Evolutionary conservation across 2,797 vertebrate genomes (phyloP).

Genomic region (Falco cherrug): DNA sequence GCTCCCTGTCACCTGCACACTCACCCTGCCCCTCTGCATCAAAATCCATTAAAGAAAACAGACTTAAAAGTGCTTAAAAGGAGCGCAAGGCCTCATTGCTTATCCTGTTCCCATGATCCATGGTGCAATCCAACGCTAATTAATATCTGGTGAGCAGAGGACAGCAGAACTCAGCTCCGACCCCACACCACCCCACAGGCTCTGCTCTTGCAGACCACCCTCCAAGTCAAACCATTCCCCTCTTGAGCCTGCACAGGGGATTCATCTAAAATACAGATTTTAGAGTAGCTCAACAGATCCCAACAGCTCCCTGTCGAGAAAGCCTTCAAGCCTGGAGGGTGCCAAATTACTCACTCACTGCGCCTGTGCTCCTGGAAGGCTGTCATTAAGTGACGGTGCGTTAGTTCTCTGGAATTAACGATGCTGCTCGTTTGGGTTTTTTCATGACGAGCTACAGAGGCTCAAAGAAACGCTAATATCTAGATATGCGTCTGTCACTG

Average conservation of each 20-base stretch:
- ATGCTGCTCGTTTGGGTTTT: neutral
- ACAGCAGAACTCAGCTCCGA: neutral
- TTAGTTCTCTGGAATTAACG: neutral
- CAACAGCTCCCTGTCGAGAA: neutral
- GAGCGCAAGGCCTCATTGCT: rapidly evolving
- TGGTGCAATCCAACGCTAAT: neutral
- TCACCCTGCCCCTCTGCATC: neutral
- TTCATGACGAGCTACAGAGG: neutral
- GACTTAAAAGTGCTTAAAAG: neutral
- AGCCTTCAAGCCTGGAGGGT: neutral
- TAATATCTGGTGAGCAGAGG: neutral
- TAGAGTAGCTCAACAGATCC: neutral
- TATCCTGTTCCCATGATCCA: neutral
- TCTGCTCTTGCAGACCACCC: neutral
- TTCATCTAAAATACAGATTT: neutral
- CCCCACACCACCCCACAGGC: rapidly evolving
- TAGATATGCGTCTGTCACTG: rapidly evolving
- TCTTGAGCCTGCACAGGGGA: neutral
- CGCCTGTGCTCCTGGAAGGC: rapidly evolving
- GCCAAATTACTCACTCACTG: neutral
- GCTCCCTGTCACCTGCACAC: neutral
- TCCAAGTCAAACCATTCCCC: neutral
- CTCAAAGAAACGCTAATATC: neutral
- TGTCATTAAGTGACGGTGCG: neutral
- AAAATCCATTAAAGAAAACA: neutral